Evolutionary conservation across 1,140 invertebrate genomes (phyloP).

Genomic region (Watersipora subatra): DNA sequence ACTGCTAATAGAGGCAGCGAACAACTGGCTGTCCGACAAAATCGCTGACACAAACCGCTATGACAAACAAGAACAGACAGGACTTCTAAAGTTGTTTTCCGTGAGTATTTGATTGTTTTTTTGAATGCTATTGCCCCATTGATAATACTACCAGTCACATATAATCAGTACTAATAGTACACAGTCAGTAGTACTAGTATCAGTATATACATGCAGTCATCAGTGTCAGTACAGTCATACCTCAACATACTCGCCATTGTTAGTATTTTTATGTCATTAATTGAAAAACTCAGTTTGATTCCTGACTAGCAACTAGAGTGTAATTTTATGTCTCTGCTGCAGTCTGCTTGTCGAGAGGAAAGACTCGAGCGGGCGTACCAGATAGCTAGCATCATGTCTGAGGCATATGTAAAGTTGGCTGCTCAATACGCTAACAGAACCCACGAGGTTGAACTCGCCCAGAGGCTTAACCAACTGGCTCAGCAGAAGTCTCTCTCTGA

Average conservation of each 20-base stretch:
- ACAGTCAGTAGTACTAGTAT: too few relatives aligned
- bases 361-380: not conserved
- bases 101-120: constrained; percentile 42
- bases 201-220: too few relatives aligned
- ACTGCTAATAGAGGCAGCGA: constrained; percentile 20
- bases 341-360: not conserved
- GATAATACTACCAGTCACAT: too few relatives aligned
- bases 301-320: too few relatives aligned
- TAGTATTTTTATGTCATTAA: too few relatives aligned
- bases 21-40: constrained; percentile 30
- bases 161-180: too few relatives aligned
- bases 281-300: too few relatives aligned
- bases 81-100: constrained; percentile 76
- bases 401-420: not conserved
- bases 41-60: constrained; percentile 44
- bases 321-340: not conserved
- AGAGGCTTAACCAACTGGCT: not conserved
- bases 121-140: too few relatives aligned
- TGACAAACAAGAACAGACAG: constrained; percentile 46
- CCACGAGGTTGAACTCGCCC: not conserved
- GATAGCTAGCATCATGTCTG: not conserved
- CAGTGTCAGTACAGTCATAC: too few relatives aligned
- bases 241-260: too few relatives aligned
- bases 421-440: not conserved
- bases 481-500: not conserved